Evolutionary conservation across 1,140 invertebrate genomes (phyloP), one percentile per base, ranked within the genome.

Genomic region (Drosophila pachea): DNA sequence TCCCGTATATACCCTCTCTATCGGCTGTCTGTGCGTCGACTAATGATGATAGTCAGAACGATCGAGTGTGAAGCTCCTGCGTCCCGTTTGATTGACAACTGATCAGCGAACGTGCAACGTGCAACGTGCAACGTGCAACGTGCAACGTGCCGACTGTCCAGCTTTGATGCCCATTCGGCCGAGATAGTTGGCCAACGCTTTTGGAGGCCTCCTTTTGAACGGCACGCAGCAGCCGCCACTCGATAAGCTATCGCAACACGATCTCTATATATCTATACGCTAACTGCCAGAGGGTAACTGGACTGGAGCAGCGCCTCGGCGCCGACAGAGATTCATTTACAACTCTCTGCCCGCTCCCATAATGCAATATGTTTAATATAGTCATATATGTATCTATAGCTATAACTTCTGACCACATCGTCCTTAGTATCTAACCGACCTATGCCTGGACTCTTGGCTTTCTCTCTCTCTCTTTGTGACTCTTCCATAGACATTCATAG

Each of bases 71-170:
- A 86, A 86, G 81, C 81, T 74, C 81, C 78, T 74, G 74, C 68
- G 74, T 79, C 77, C 67, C 61, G 61, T 70, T 77, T 86, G 81
- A 86, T 86, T 86, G 81, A 86, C 81, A 86, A 77, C 82, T 86
- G 81, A 86, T 86, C 82, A 84, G 68, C 68, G 40, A 54, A 56
- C 62, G 53, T 75, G 66, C 66, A 42, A 63, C 49, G 58, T 73
- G 74, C 58, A 63, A 61, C 65, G 50, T 68, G 58, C 55, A 32
- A 40, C 64, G 33, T 6, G 50, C 22, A 7, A 55, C 36, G 52
- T 54, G 74, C 74, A 63, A 40, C 38, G 61, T 60, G 71, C 73
- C 70, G 56, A 66, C 54, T 12, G 8, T 7, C 42, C 40, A 56
- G 53, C 29, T 40, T 33, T 33, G 48, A 29, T 14, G 9, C 53